phyloP scores from a whole-genome alignment of 2,797 vertebrate genomes.

The Chaunax sp. region DNA sequence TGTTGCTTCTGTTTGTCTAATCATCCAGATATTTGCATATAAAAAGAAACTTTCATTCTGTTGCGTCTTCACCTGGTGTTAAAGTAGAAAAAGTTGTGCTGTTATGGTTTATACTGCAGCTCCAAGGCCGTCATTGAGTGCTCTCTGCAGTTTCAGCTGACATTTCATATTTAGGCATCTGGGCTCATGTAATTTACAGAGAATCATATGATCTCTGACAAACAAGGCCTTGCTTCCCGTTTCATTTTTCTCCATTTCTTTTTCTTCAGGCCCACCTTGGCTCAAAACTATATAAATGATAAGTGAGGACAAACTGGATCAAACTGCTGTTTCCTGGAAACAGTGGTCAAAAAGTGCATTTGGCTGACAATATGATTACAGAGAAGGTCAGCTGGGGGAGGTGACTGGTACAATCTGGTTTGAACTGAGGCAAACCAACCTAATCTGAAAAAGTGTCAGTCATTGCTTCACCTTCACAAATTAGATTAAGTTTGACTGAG shows the following conservation, averaged over 20 bases:
- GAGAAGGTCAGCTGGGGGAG: neutral
- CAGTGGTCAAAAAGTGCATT: neutral
- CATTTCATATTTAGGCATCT: too few species aligned
- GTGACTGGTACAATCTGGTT: neutral
- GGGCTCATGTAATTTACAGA: neutral
- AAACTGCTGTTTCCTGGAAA: neutral
- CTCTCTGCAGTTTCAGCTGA: neutral
- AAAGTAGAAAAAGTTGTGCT: neutral
- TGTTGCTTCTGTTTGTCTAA: neutral
- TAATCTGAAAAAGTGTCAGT: neutral
- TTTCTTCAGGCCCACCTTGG: too few species aligned
- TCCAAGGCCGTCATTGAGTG: neutral
- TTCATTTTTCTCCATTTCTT: too few species aligned
- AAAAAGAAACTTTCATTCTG: too few species aligned
- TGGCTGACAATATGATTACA: neutral
- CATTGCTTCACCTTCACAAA: neutral
- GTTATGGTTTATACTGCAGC: neutral
- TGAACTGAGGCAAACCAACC: neutral
- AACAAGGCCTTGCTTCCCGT: neutral
- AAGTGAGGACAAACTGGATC: too few species aligned
- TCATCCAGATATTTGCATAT: neutral
- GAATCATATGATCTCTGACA: neutral
- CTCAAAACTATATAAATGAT: too few species aligned
- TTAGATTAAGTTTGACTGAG: neutral
- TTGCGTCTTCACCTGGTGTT: neutral